These are phyloP conservation scores for Slavum lentiscoides DNA, from an alignment of 2,888 invertebrate species.

Conservation along the genomic window DNA sequence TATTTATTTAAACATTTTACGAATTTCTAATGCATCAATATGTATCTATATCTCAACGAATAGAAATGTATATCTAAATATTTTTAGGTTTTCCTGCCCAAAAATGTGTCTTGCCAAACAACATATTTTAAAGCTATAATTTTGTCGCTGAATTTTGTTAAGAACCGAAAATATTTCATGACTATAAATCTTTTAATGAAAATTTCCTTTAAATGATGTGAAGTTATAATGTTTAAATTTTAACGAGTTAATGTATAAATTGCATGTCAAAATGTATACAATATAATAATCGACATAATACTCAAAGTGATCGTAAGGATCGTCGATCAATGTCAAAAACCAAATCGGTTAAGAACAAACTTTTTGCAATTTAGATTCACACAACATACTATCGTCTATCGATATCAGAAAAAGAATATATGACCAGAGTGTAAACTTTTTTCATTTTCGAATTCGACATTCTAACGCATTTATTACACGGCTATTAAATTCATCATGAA, in stretches of 20 bases:
- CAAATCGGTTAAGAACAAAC: conserved; percentile 33
- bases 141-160: not conserved
- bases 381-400: not conserved
- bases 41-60: no score
- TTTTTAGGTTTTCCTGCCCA: not conserved
- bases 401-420: conserved; percentile 27
- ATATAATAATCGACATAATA: conserved; percentile 4
- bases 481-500: conserved; percentile 10
- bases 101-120: not conserved
- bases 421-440: conserved; percentile 30
- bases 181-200: not conserved
- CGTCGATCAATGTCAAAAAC: conserved; percentile 45
- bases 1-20: no score
- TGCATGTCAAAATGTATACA: not conserved
- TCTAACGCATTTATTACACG: conserved; percentile 15
- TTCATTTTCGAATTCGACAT: conserved; percentile 39
- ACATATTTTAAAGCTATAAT: not conserved
- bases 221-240: not conserved
- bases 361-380: conserved; percentile 47
- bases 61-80: not conserved
- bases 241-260: conserved; percentile 6
- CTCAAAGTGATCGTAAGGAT: not conserved
- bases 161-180: not conserved
- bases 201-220: not conserved
- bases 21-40: no score